phyloP scores from a whole-genome alignment of 2,888 invertebrate genomes.

The Bellardia pandia region DNA sequence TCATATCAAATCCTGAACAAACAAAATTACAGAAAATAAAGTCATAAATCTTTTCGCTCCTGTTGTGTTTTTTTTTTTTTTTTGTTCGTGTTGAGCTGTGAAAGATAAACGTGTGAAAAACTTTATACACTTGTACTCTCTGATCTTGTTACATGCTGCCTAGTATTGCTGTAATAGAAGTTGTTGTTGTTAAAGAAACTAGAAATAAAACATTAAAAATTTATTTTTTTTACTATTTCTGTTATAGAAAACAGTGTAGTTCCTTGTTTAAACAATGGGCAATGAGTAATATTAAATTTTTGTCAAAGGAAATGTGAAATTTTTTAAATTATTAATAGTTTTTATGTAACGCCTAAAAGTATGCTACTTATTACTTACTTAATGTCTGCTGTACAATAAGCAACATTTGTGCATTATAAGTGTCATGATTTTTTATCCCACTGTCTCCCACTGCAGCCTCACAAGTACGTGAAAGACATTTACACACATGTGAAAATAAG shows the following conservation, averaged over 20 bases:
- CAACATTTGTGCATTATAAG: background rate
- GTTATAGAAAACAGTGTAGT: too few relatives aligned
- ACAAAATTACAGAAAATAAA: conserved; percentile 51
- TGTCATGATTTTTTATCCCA: background rate
- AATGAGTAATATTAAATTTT: too few relatives aligned
- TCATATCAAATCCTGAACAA: conserved; percentile 41
- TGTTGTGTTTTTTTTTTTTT: too few relatives aligned
- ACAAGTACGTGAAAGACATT: background rate
- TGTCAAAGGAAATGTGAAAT: too few relatives aligned
- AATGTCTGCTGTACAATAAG: background rate
- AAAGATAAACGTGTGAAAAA: conserved; percentile 58
- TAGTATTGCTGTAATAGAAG: background rate
- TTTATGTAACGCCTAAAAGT: background rate
- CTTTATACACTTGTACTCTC: conserved; percentile 13
- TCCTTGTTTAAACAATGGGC: too few relatives aligned
- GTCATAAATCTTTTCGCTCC: conserved; percentile 61
- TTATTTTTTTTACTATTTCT: background rate
- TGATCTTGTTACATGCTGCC: background rate
- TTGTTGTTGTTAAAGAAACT: background rate
- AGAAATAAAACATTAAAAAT: background rate
- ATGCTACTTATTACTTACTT: background rate
- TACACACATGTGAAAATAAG: background rate
- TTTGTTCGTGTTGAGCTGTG: background rate
- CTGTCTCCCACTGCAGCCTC: background rate
- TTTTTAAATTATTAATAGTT: too few relatives aligned